Evolutionary conservation across 2,797 vertebrate species (phyloP).

Genomic region (Petrocephalus sullivani): DNA sequence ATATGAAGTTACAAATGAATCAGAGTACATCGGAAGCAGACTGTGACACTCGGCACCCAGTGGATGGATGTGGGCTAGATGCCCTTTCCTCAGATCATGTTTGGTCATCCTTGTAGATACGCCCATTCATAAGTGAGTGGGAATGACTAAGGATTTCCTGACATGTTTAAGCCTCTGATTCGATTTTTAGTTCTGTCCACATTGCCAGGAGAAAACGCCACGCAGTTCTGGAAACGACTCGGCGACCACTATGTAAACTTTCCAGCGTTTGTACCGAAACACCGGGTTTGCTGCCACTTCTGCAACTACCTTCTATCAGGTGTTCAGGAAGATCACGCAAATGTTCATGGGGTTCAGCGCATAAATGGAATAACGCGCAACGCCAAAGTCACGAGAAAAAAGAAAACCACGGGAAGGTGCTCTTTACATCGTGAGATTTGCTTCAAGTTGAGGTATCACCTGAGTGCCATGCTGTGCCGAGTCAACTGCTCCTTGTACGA

Average conservation of each 20-base stretch:
- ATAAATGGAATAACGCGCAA: background rate
- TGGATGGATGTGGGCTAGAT: background rate
- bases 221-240: background rate
- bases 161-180: background rate
- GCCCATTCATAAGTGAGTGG: slow-evolving; percentile 9
- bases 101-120: background rate
- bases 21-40: slow-evolving; percentile 8
- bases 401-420: background rate
- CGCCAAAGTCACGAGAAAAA: background rate
- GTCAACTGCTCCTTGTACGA: background rate
- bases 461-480: background rate
- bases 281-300: background rate
- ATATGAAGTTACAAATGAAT: slow-evolving; percentile 5
- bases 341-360: background rate
- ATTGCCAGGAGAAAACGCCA: background rate
- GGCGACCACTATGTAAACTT: background rate
- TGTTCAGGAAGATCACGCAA: background rate
- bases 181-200: background rate
- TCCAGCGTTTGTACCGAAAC: background rate
- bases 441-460: background rate
- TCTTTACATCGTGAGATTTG: background rate
- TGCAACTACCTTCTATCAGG: background rate
- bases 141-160: slow-evolving; percentile 3
- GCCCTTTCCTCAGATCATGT: background rate
- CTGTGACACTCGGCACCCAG: background rate